Base-by-base conservation (phyloP, 1,140 invertebrate genomes). In the Platorchestia sp. region DNA sequence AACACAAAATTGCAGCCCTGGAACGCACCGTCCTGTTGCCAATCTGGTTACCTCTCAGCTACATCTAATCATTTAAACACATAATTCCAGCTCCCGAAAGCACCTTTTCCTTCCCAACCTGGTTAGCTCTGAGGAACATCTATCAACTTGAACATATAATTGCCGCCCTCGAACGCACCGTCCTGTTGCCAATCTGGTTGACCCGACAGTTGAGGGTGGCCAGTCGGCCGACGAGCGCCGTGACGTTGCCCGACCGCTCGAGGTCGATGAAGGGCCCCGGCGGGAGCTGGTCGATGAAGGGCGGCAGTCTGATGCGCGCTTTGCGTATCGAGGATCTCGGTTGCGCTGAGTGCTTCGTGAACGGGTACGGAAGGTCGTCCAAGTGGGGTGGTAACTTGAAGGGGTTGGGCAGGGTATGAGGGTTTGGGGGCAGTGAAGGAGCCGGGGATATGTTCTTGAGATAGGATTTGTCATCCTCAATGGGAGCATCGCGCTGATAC, bases 171-270 rank as follows among this genome's bases (percentile, higher is more conserved):
- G 7, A 86, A 95, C 96, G 95, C 97, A 99, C 98, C 97, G 98
- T 99, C 97, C 98, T 98, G 97, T 99, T 99, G 95, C 98, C 98
- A 96, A 99, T 97, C 97, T 98, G 98, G 97, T 98, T 98, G 86
- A 99, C 98, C 95, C 98, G 97, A 97, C 98, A 99, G 96, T 98
- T 98, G 96, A 99, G 97, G 96, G 98, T 98, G 41, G 98, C 98
- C 43, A 98, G 99, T 97, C 98, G 98, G 95, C 98, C 98, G 59
- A 99, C 97, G 43, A 99, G 97, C 0, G 98, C 98, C 36, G 98
- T 99, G 95, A 99, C 98, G 97, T 99, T 96, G 43, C 89, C 95
- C 1, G 96, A 96, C 41, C 96, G 19, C 59, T 96, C 96, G 45
- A 96, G 90, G 91, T 96, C 96, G n/a, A 95, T 96, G 95, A 96